Conservation (phyloP, 2,888 invertebrate species). For the Acrocyrtus sp. region DNA sequence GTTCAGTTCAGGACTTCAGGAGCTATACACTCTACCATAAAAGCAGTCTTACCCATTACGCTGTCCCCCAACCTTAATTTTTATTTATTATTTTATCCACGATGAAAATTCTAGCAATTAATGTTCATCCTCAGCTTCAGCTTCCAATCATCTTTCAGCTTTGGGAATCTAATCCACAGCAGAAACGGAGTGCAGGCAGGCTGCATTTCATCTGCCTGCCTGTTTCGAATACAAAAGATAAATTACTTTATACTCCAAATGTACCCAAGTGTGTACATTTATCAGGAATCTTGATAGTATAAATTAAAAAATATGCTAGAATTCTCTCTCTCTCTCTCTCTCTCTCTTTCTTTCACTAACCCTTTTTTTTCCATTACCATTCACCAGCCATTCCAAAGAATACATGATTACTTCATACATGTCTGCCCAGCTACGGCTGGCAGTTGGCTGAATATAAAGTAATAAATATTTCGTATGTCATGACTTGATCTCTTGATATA, state of each 20-base stretch:
- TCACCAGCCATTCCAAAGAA: too few relatives aligned
- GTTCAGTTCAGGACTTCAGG: too few relatives aligned
- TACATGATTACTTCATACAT: not conserved
- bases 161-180: too few relatives aligned
- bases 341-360: too few relatives aligned
- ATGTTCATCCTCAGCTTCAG: not conserved
- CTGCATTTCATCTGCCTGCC: too few relatives aligned
- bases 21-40: too few relatives aligned
- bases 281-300: not conserved
- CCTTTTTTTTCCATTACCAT: too few relatives aligned
- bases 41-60: too few relatives aligned
- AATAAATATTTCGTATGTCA: conserved; percentile 42
- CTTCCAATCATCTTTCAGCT: not conserved
- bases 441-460: conserved; percentile 19
- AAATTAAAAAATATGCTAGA: not conserved
- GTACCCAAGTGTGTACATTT: not conserved
- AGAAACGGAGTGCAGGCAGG: too few relatives aligned
- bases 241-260: not conserved
- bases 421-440: too few relatives aligned
- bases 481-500: conserved; percentile 50
- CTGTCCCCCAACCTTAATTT: not conserved
- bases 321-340: too few relatives aligned
- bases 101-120: not conserved
- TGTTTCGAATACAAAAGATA: not conserved
- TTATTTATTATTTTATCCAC: not conserved